Base-by-base conservation (phyloP, 2,888 invertebrate genomes). In the Polydrusus cervinus region DNA sequence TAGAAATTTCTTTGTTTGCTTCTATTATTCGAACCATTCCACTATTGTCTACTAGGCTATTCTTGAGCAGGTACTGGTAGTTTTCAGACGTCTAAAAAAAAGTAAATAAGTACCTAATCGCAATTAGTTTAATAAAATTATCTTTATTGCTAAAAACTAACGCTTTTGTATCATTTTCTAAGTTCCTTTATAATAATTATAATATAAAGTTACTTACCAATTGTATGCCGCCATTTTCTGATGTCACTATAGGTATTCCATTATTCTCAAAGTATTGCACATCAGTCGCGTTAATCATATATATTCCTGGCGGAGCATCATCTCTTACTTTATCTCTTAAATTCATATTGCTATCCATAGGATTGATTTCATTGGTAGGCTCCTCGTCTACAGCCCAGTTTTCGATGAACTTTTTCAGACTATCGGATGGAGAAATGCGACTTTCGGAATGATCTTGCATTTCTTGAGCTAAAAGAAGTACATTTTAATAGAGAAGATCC, bases 321-420 rank as follows among this genome's bases (percentile, higher is more conserved):
- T 80, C 81, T 60, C 79, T 80, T 7, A 72, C 34, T 18, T 51
- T 70, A 0, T 81, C 80, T 55, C 79, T 76, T 66, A 78, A 73
- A 51, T 78, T 60, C 16, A 77, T 67, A 25, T 55, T 75, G 47
- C 14, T 76, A 38, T 80, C 80, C n/a, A 80, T 71, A 30, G 74
- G 74, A 65, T 74, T 75, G 72, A 79, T 79, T 65, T 83, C 84
- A 0, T 81, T 80, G 0, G 81, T 77, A 0, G 82, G 80, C 14
- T 86, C 85, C 69, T 86, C 86, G 53, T 86, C 87, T 18, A 34
- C 57, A 0, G 84, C 85, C 86, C 86, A 86, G 57, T 83, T 86
- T 72, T 87, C 87, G 45, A 87, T 79, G 69, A 83, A 87, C 43
- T 85, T 84, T 66, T 86, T 85, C 6, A 87, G 78, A 67, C 81